Conservation (phyloP, 2,113 vertebrate genomes). For the Chloropsis cyanopogon region DNA sequence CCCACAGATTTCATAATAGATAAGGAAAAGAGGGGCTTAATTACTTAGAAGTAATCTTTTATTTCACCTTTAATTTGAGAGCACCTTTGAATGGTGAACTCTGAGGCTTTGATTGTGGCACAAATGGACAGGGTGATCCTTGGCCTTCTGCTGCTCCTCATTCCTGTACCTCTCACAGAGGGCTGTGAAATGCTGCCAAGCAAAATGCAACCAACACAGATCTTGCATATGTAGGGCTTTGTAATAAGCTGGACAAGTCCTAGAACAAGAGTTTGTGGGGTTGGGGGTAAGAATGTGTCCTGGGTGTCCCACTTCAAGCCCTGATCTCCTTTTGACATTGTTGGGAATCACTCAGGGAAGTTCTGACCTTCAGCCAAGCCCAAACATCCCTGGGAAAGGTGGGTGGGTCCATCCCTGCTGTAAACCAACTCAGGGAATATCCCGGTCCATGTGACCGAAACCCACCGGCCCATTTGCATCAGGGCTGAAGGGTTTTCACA, state of each 20-base stretch:
- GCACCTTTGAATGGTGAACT: background rate
- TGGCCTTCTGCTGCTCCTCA: background rate
- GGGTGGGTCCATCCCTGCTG: background rate
- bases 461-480: background rate
- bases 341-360: background rate
- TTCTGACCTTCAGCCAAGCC: background rate
- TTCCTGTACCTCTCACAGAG: background rate
- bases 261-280: background rate
- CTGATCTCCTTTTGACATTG: background rate
- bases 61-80: background rate
- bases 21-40: background rate
- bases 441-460: background rate
- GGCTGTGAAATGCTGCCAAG: background rate
- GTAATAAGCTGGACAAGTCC: background rate
- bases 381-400: background rate
- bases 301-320: background rate
- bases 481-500: background rate
- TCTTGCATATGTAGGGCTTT: background rate
- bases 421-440: background rate
- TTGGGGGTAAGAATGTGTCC: rapidly evolving
- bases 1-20: background rate
- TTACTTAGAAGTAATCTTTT: background rate
- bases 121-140: background rate
- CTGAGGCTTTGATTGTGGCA: background rate
- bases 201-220: background rate